Evolutionary conservation across 2,113 vertebrate species (phyloP).

Genomic region (Felis chaus): DNA sequence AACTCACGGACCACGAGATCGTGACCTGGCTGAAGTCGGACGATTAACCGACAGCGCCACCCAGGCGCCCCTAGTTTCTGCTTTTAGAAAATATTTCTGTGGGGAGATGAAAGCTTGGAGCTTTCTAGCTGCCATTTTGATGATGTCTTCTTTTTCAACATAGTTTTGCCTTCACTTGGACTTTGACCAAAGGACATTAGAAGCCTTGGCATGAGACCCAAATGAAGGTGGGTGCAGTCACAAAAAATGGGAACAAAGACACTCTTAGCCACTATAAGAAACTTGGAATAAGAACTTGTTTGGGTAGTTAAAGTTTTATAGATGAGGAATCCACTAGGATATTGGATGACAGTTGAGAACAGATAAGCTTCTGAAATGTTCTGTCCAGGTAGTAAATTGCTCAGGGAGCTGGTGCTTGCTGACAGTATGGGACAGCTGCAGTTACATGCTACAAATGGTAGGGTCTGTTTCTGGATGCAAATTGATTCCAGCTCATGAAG

Average conservation of each 20-base stretch:
- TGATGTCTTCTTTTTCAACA: not conserved
- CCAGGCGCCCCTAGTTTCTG: not conserved
- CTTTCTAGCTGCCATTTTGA: not conserved
- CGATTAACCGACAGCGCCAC: too few species aligned
- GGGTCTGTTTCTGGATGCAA: conserved; percentile 33
- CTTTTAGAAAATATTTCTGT: not conserved
- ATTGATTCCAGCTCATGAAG: conserved; percentile 46
- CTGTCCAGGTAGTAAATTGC: conserved; percentile 50
- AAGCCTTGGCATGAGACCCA: not conserved
- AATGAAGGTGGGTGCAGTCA: not conserved
- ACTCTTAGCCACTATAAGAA: not conserved
- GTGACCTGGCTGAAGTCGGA: too few species aligned
- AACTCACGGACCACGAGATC: too few species aligned
- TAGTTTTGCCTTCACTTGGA: conserved; percentile 40
- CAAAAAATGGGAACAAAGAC: not conserved
- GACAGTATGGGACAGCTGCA: conserved; percentile 54
- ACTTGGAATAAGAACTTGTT: not conserved
- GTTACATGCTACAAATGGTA: not conserved
- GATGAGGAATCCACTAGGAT: conserved; percentile 17
- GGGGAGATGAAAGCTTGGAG: not conserved
- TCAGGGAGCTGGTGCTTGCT: not conserved
- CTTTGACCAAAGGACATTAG: not conserved
- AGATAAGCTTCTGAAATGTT: conserved; percentile 1
- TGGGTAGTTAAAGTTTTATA: conserved; percentile 5
- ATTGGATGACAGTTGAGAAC: conserved; percentile 7